Conservation (phyloP, 2,797 vertebrate species). For the Syngnathus rostellatus region DNA sequence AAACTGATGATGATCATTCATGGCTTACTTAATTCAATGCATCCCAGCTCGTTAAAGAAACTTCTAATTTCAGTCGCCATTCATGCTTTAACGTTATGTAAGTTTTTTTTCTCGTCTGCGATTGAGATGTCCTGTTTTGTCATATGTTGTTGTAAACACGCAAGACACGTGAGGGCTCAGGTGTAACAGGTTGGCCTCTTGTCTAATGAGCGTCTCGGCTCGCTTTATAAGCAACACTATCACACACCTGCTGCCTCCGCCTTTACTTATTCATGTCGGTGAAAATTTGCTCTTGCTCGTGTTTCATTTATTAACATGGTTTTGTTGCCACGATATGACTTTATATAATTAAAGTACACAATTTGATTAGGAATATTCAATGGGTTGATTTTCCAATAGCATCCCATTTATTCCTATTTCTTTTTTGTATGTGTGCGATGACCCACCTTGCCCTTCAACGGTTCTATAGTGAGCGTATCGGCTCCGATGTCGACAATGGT, state of each 20-base stretch:
- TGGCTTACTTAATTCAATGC: not conserved
- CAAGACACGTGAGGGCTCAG: constrained; percentile 37
- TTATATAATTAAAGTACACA: no score
- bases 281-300: constrained; percentile 53
- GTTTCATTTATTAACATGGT: constrained; percentile 48
- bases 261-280: constrained; percentile 62
- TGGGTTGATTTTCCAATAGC: not conserved
- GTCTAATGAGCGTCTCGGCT: constrained; percentile 61
- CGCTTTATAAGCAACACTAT: constrained; percentile 61
- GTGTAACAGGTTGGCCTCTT: constrained; percentile 67
- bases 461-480: constrained; percentile 88
- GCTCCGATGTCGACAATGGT: constrained; percentile 92
- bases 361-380: not conserved
- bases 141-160: constrained; percentile 25
- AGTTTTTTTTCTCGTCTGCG: not conserved
- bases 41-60: not conserved
- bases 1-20: constrained; percentile 12
- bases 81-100: not conserved
- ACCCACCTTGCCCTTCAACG: constrained; percentile 90
- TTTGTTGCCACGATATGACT: constrained; percentile 11
- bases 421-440: constrained; percentile 1
- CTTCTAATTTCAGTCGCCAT: not conserved
- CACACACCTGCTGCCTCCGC: constrained; percentile 65
- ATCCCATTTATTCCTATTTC: not conserved
- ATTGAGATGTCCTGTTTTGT: not conserved